Evolutionary conservation across 2,113 vertebrate species (phyloP).

Genomic region (Rhynchomys soricoides): DNA sequence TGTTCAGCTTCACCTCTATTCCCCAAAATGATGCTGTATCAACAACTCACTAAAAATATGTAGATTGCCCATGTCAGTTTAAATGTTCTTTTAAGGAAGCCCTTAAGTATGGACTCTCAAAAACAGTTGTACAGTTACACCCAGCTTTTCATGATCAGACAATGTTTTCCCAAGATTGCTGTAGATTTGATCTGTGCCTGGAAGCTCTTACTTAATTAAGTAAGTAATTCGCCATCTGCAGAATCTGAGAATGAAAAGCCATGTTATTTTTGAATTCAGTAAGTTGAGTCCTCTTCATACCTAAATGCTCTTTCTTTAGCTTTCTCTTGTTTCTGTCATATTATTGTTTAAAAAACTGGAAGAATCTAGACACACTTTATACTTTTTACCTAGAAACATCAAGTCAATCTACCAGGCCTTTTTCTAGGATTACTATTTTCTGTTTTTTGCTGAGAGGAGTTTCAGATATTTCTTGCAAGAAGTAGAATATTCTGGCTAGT

Average conservation of each 20-base stretch:
- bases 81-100: neutral
- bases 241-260: constrained; percentile 5
- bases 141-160: constrained; percentile 65
- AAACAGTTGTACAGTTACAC: constrained; percentile 43
- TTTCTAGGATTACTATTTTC: neutral
- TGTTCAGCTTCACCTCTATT: neutral
- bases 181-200: constrained; percentile 73
- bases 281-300: neutral
- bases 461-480: neutral
- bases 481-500: neutral
- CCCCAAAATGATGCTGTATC: constrained; percentile 2
- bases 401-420: neutral
- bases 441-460: neutral
- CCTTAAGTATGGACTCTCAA: constrained; percentile 41
- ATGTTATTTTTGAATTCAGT: constrained; percentile 54
- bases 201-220: constrained; percentile 72
- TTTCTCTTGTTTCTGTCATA: neutral
- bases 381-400: neutral
- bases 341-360: constrained; percentile 8
- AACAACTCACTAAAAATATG: constrained; percentile 39
- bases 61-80: constrained; percentile 10
- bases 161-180: constrained; percentile 59
- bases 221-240: constrained; percentile 56
- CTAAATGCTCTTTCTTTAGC: neutral
- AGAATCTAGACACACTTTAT: neutral